Percentiles rank a stretch among this genome's conserved stretches.
These are phyloP conservation scores for Rhyacophila evoluta DNA, from an alignment of 2,888 invertebrate genomes.

Conservation along the genomic window DNA sequence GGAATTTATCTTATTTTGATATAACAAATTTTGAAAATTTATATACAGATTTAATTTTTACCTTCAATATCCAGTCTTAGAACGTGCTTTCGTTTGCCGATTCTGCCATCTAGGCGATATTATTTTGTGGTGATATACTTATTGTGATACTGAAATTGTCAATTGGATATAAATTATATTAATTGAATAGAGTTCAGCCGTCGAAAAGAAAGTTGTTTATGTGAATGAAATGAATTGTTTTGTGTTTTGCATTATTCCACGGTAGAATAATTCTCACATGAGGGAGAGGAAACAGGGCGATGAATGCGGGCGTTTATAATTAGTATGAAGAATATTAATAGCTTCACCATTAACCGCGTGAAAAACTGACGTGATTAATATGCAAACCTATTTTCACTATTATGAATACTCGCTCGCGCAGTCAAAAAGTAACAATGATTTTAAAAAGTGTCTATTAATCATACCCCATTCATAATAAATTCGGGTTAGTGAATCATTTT, in stretches of 20 bases:
- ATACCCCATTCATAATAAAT: not conserved
- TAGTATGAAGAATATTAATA: slow-evolving; percentile 6
- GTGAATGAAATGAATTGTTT: not conserved
- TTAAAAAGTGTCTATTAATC: slow-evolving; percentile 8
- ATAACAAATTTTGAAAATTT: no score
- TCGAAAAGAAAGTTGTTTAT: not conserved
- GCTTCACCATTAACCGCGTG: not conserved
- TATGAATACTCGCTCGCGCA: not conserved
- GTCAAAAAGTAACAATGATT: slow-evolving; percentile 7
- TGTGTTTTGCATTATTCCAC: not conserved
- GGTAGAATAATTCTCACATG: not conserved
- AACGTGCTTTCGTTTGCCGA: no score
- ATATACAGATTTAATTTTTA: no score
- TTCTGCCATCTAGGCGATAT: no score
- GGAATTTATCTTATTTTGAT: no score
- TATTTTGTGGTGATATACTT: no score
- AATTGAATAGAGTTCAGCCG: not conserved
- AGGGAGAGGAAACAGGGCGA: not conserved
- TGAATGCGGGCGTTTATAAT: slow-evolving; percentile 7
- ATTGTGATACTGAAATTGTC: no score
- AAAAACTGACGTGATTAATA: slow-evolving; percentile 24
- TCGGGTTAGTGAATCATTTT: not conserved
- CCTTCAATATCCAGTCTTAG: no score
- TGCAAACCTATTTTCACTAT: slow-evolving; percentile 18
- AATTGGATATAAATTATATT: not conserved